Evolutionary conservation across 2,888 invertebrate species (phyloP), one percentile per base, ranked within the genome.

Genomic region (Steromphala cineraria): DNA sequence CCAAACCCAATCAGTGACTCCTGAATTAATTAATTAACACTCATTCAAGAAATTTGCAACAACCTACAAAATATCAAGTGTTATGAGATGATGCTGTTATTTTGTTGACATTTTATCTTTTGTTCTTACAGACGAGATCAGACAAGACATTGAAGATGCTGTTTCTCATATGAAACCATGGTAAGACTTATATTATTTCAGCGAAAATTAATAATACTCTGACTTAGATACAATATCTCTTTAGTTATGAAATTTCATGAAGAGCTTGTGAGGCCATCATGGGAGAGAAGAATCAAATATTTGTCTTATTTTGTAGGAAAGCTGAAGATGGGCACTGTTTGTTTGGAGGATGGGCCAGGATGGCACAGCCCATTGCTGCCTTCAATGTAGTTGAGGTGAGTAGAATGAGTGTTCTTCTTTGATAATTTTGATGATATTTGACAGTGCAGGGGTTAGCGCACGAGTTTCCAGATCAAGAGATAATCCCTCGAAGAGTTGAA

Each of bases 321-420:
- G 95, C 98, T 0, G 99, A 98, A 94, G 97, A 98, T 92, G 92
- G 92, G 0, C 89, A 89, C 52, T 90, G 90, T 83, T 87, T 97
- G 90, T 99, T 98, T 94, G 98, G 98, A 17, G 99, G 99, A 1
- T 99, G 99, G 99, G 99, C 99, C 0, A 95, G 99, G 84, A 99
- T 99, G 99, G 99, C 99, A 0, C 96, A 98, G 89, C 98, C 98
- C 0, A 96, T 99, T 80, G 95, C 96, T 10, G 96, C 96, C 82
- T 99, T 99, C 94, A 96, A 97, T 2, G 97, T 99, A 0, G 97
- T 99, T 0, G 99, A 99, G 94, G 98, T 98, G 10, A 96, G 97
- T 21, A 21, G 21, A 24, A 7, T 15, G 55, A 3, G 21, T 75
- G 28, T 52, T 19, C 13, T 36, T 36, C 36, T 7, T 7, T 36